Evolutionary conservation across 2,888 invertebrate genomes (phyloP).

Genomic region (Elysia crispata): DNA sequence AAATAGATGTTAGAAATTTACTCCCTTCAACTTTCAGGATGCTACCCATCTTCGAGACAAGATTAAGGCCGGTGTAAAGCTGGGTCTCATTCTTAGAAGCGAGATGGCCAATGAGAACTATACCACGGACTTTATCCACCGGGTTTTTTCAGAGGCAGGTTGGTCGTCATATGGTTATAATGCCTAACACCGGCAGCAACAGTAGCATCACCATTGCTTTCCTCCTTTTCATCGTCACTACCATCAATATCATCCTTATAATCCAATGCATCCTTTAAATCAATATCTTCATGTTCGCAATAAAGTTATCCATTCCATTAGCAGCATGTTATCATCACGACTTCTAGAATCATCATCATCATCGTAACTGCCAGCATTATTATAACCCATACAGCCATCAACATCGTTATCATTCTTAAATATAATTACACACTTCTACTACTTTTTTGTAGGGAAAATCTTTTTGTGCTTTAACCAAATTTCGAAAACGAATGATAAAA

Average conservation of each 20-base stretch:
- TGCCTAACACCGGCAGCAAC: background rate
- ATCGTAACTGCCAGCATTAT: too few species aligned
- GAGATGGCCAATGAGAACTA: conserved; percentile 29
- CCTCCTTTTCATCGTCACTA: background rate
- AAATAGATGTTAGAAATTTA: too few species aligned
- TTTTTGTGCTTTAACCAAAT: too few species aligned
- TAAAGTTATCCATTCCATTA: too few species aligned
- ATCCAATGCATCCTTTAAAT: background rate
- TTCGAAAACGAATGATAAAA: too few species aligned
- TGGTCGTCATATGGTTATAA: background rate
- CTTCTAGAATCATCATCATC: too few species aligned
- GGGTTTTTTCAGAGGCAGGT: conserved; percentile 42
- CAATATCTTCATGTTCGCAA: too few species aligned
- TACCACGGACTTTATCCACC: conserved; percentile 31
- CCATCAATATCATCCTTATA: background rate
- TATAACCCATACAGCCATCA: too few species aligned
- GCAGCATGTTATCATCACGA: too few species aligned
- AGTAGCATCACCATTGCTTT: background rate
- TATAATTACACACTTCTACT: too few species aligned
- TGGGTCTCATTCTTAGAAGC: conserved; percentile 6
- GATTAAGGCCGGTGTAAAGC: conserved; percentile 22
- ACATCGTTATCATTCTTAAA: too few species aligned
- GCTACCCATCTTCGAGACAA: conserved; percentile 12
- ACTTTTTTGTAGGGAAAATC: too few species aligned
- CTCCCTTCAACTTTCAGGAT: conserved; percentile 15